Conservation (phyloP, 2,113 vertebrate genomes). For the Tamias sibiricus region DNA sequence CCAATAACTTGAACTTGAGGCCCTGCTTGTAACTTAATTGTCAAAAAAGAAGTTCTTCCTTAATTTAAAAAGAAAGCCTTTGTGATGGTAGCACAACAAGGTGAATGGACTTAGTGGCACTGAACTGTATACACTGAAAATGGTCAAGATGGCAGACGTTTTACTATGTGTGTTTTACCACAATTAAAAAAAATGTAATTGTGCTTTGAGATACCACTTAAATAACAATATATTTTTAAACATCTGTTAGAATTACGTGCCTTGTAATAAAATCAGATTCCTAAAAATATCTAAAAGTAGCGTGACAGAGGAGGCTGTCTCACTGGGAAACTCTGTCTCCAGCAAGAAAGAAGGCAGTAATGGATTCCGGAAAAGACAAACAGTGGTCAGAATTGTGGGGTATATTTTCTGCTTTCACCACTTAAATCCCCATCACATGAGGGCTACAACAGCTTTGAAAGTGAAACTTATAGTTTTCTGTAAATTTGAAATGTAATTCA, state of each 20-base stretch:
- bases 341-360: neutral
- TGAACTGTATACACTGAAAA: neutral
- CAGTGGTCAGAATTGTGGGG: neutral
- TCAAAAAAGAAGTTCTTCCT: neutral
- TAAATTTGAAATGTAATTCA: constrained; percentile 39
- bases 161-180: neutral
- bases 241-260: neutral
- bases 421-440: neutral
- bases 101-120: neutral
- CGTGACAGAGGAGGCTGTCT: neutral
- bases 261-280: neutral
- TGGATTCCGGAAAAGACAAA: neutral
- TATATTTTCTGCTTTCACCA: neutral
- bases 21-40: neutral
- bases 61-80: neutral
- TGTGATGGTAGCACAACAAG: neutral
- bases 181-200: neutral
- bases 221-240: neutral
- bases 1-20: neutral
- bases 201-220: constrained; percentile 14
- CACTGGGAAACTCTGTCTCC: neutral
- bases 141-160: neutral
- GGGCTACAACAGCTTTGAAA: neutral
- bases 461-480: neutral
- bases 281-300: neutral